Conservation (phyloP, 1,140 invertebrate genomes). For the Calosoma granatense region DNA sequence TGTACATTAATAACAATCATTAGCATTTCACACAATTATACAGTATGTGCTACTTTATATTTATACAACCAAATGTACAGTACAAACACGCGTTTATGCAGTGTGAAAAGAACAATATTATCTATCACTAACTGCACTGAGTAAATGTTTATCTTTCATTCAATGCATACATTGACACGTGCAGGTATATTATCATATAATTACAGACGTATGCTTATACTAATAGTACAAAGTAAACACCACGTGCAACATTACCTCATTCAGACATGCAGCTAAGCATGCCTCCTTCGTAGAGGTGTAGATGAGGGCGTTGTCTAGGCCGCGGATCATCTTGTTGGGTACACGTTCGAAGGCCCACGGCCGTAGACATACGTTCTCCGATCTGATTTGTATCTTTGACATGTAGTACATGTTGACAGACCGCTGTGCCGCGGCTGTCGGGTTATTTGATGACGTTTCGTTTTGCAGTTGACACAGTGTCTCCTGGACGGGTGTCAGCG, state of each 20-base stretch:
- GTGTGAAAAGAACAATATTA: too few species aligned
- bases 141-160: too few species aligned
- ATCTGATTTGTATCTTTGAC: slow-evolving; percentile 83
- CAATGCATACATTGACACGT: too few species aligned
- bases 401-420: slow-evolving; percentile 91
- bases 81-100: too few species aligned
- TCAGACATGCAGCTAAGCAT: slow-evolving; percentile 82
- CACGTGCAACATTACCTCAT: too few species aligned
- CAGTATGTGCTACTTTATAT: too few species aligned
- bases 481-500: slow-evolving; percentile 81
- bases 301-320: slow-evolving; percentile 81
- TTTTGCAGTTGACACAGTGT: slow-evolving; percentile 88
- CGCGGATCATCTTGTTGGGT: slow-evolving; percentile 82
- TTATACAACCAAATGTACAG: too few species aligned
- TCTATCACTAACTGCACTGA: too few species aligned
- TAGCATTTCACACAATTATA: too few species aligned
- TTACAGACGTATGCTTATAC: background rate
- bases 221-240: background rate
- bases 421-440: slow-evolving; percentile 65
- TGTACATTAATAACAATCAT: too few species aligned
- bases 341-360: slow-evolving; percentile 90
- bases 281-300: slow-evolving; percentile 91
- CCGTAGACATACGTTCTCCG: slow-evolving; percentile 81
- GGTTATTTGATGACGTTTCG: slow-evolving; percentile 81
- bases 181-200: background rate